These are phyloP conservation scores for Copidosoma floridanum DNA, from an alignment of 1,140 invertebrate species.

Conservation along the genomic window DNA sequence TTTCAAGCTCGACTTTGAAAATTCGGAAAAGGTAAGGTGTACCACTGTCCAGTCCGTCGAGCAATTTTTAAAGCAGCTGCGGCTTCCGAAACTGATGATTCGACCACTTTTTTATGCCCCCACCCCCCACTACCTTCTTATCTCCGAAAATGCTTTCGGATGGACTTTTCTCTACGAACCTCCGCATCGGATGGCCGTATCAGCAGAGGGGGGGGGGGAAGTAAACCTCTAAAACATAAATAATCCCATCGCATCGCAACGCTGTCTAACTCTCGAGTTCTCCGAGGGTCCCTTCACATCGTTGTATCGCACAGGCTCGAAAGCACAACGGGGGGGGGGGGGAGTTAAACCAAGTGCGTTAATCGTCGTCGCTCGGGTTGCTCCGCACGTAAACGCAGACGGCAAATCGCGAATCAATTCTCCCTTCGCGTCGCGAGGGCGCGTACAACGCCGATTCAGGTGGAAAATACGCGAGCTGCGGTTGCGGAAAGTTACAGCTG, in stretches of 20 bases:
- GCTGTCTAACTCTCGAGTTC: not conserved
- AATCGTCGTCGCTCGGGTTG: not conserved
- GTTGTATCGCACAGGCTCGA: no score
- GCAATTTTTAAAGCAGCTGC: not conserved
- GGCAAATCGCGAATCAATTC: slow-evolving; percentile 13
- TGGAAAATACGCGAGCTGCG: no score
- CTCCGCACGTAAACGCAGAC: not conserved
- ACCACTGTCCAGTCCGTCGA: no score
- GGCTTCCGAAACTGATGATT: not conserved
- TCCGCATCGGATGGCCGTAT: no score
- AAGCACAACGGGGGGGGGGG: not conserved
- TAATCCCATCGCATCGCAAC: no score
- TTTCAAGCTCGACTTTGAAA: slow-evolving; percentile 98
- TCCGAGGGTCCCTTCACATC: not conserved
- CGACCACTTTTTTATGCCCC: not conserved
- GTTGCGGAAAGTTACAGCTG: no score
- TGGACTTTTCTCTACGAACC: no score
- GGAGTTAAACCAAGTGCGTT: not conserved
- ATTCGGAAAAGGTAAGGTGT: slow-evolving; percentile 79
- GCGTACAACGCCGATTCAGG: no score
- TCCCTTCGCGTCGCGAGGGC: not conserved
- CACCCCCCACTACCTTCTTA: no score
- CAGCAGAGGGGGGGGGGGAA: no score
- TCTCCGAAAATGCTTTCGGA: no score
- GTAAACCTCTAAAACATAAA: no score